Evolutionary conservation across 2,888 invertebrate species (phyloP).

Genomic region (Diplolepis rosae): DNA sequence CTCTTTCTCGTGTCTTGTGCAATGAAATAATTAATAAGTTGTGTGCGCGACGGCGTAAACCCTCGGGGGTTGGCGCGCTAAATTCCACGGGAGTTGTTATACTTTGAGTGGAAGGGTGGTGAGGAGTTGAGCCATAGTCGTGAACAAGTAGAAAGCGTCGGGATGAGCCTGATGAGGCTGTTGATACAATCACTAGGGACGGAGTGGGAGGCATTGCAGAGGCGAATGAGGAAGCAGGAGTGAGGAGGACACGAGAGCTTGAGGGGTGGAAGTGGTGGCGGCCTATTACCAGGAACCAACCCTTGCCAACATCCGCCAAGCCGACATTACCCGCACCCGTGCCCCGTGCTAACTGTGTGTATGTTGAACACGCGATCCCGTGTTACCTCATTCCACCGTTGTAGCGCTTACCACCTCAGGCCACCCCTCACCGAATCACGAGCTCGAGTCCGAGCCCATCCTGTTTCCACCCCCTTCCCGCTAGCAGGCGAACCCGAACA

Average conservation of each 20-base stretch:
- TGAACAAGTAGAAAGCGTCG: conserved; percentile 44
- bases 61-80: conserved; percentile 37
- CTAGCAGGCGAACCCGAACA: conserved; percentile 58
- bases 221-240: conserved; percentile 19
- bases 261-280: conserved; percentile 51
- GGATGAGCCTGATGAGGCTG: conserved; percentile 71
- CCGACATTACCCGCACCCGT: conserved; percentile 47
- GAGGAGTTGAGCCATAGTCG: not conserved
- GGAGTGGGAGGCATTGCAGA: conserved; percentile 42
- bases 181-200: conserved; percentile 69
- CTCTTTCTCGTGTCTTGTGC: conserved; percentile 35
- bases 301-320: conserved; percentile 60
- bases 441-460: conserved; percentile 34
- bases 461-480: conserved; percentile 39
- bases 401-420: conserved; percentile 45
- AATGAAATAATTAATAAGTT: conserved; percentile 43
- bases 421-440: conserved; percentile 38
- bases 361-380: conserved; percentile 70
- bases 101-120: not conserved
- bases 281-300: conserved; percentile 57
- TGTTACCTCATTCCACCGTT: conserved; percentile 64
- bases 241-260: not conserved
- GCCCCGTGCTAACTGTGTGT: conserved; percentile 64
- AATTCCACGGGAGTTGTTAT: conserved; percentile 30
- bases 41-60: conserved; percentile 29